Percentiles rank a stretch among this genome's conserved stretches.
These are phyloP conservation scores for Junonia oenone DNA, from an alignment of 2,888 invertebrate species.

Conservation along the genomic window DNA sequence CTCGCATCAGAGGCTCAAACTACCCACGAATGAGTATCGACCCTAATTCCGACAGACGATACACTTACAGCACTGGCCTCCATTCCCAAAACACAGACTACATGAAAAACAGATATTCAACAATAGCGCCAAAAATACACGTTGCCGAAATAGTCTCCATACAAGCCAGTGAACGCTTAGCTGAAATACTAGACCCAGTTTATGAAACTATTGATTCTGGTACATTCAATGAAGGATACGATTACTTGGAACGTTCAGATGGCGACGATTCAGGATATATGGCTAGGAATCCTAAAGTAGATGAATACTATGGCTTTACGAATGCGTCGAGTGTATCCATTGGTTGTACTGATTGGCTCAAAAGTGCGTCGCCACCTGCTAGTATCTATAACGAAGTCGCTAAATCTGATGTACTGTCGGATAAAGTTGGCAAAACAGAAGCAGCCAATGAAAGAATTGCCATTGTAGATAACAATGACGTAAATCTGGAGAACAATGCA, in stretches of 20 bases:
- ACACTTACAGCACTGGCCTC: conserved; percentile 60
- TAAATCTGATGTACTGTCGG: conserved; percentile 27
- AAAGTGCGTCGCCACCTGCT: conserved; percentile 49
- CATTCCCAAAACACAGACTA: conserved; percentile 41
- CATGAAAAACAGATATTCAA: conserved; percentile 43
- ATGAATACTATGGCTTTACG: conserved; percentile 57
- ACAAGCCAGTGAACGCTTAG: conserved; percentile 62
- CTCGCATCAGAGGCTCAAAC: conserved; percentile 50
- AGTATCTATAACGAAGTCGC: conserved; percentile 52
- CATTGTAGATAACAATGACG: neutral
- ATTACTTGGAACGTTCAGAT: conserved; percentile 47
- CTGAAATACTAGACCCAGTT: conserved; percentile 66
- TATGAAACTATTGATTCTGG: conserved; percentile 64
- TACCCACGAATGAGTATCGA: conserved; percentile 47
- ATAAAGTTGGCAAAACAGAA: conserved; percentile 10
- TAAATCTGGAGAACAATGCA: conserved; percentile 3
- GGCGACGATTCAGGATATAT: conserved; percentile 44
- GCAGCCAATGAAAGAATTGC: conserved; percentile 5
- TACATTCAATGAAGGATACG: conserved; percentile 51
- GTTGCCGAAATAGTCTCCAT: conserved; percentile 72
- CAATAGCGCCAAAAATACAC: conserved; percentile 53
- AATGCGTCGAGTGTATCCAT: conserved; percentile 60
- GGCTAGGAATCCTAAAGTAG: conserved; percentile 40
- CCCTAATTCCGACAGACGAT: conserved; percentile 47
- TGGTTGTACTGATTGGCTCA: conserved; percentile 63